Evolutionary conservation across 2,888 invertebrate genomes (phyloP).

Genomic region (Eumerus sabulonum): DNA sequence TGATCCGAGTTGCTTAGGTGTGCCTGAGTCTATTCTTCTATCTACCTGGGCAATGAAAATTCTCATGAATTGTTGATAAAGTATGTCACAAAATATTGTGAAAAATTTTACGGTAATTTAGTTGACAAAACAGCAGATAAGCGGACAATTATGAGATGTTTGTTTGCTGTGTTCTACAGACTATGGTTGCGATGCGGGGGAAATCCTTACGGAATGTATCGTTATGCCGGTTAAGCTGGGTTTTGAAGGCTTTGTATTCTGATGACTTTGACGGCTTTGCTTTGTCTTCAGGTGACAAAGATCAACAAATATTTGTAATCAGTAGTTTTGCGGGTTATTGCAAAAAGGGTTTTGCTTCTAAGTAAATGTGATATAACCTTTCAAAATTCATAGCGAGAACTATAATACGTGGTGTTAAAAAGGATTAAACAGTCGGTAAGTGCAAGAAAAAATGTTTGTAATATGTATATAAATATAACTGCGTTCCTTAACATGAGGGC

Average conservation of each 20-base stretch:
- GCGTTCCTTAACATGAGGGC: too few species aligned
- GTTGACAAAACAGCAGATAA: conserved; percentile 58
- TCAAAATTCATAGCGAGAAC: too few species aligned
- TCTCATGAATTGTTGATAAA: conserved; percentile 48
- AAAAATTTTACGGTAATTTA: conserved; percentile 57
- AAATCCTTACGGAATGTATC: not conserved
- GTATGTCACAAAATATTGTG: conserved; percentile 46
- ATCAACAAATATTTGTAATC: not conserved
- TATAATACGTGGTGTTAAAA: too few species aligned
- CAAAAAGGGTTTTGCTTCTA: too few species aligned
- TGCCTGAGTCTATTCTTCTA: not conserved
- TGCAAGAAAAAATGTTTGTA: too few species aligned
- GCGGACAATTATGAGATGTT: conserved; percentile 41
- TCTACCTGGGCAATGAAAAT: conserved; percentile 20
- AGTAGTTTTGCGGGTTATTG: not conserved
- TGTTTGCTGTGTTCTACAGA: conserved; percentile 28
- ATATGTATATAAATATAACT: too few species aligned
- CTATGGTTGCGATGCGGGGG: conserved; percentile 2
- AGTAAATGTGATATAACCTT: too few species aligned
- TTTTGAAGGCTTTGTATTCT: conserved; percentile 6
- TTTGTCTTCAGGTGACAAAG: not conserved
- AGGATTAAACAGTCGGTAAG: too few species aligned
- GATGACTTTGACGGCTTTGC: not conserved
- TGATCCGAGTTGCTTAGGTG: conserved; percentile 27
- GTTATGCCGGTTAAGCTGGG: conserved; percentile 29